Percentiles rank a stretch among this genome's conserved stretches.
Evolutionary conservation across 2,888 invertebrate species (phyloP).

Genomic region (Polymixis flavicincta): DNA sequence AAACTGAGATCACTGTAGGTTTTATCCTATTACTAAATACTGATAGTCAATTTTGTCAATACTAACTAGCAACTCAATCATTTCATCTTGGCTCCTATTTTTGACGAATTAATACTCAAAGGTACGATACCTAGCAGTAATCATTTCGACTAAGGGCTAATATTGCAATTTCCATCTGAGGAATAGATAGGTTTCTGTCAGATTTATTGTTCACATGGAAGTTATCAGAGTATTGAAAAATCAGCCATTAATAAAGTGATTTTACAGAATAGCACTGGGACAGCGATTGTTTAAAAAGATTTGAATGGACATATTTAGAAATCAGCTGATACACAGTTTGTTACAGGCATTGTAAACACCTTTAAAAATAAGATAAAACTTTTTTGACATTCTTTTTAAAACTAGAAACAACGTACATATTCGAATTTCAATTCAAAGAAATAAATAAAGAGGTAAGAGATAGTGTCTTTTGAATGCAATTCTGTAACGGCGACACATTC

Average conservation of each 20-base stretch:
- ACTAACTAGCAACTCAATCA: neutral
- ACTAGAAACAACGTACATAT: no score
- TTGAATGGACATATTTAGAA: no score
- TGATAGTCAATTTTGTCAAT: neutral
- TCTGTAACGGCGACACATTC: neutral
- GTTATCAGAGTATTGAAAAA: no score
- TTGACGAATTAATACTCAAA: neutral
- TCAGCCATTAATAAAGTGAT: no score
- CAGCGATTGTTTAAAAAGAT: neutral
- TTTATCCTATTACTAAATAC: neutral
- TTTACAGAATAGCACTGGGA: neutral
- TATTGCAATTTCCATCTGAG: neutral
- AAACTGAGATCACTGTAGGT: neutral
- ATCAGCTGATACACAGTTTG: neutral
- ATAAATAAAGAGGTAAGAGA: neutral
- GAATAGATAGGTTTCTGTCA: no score
- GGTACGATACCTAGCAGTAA: neutral
- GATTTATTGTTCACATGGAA: no score
- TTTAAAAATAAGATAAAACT: neutral
- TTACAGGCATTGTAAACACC: neutral
- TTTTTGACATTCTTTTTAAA: neutral
- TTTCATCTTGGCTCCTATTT: neutral
- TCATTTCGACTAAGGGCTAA: neutral
- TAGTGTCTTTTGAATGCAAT: constrained; percentile 21
- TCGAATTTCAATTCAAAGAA: neutral